Base-by-base conservation (phyloP, 2,888 invertebrate genomes). In the Endotricha flammealis region DNA sequence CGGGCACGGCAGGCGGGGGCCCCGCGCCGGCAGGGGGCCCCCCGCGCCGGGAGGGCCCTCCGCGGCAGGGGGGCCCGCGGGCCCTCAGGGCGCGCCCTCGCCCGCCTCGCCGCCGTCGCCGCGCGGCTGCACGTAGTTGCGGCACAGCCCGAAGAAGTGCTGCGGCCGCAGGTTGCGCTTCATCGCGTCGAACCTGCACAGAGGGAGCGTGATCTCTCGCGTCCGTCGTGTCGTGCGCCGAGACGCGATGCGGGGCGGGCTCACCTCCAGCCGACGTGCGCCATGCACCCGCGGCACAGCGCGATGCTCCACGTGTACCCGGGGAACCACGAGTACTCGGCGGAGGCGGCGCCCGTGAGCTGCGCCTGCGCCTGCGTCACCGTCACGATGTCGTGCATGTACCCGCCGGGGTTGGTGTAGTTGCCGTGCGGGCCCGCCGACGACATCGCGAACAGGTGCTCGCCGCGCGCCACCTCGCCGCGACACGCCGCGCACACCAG, bases 321-420 rank as follows among this genome's bases (percentile, higher is more conserved):
- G 7, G 87, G 87, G 75, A 86, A 87, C 87, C 87, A 87, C 22
- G 78, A 76, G 76, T 65, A 87, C 59, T 85, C 75, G 0, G 58
- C 55, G 14, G 70, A 66, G 1, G 81, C 51, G 14, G 50, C 44
- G 29, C 80, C 82, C 44, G 52, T 53, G 49, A 52, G 48, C 44
- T 29, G 30, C 47, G 66, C 57, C 65, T 68, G 60, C 20, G 2
- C 56, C 12, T 38, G 40, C 37, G 66, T 52, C 56, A 85, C 80
- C 38, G 87, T 87, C 56, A 87, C 59, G 32, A 85, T 57, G 67
- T 85, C 85, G 70, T 87, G 87, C 74, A 82, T 55, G 73, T 65
- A 75, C 1, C 87, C 87, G 32, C 79, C 67, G 1, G 57, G 46
- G 46, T 77, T 86, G 23, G 80, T 79, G 55, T 76, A 86, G 53